Base-by-base conservation (phyloP, 2,113 vertebrate species). In the Pyxicephalus adspersus region DNA sequence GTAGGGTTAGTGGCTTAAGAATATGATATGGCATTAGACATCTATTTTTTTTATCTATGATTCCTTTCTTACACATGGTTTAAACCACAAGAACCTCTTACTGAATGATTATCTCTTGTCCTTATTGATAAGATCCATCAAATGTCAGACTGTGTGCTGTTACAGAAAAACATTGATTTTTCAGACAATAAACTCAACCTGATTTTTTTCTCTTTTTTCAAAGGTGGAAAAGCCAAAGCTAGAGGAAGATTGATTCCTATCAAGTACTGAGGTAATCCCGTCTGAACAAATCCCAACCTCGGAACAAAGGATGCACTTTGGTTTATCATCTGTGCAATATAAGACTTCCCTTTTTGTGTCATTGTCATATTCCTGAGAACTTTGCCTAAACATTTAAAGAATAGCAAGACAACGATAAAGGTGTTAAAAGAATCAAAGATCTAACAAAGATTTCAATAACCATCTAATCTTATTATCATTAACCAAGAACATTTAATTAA, bases 231-330 rank as follows among this genome's bases (percentile, higher is more conserved):
- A 66, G 80, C 71, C 52, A 75, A 57, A 75, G 80, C 22, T 66
- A 82, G 72, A 82, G 45, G 79, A 81, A 82, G 71, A 74, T 75
- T 82, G 80, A 81, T 72, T 72, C 66, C 29, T 74, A 82, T 52
- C 61, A 66, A 82, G 70, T 63, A 64, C 79, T 64, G 55, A 64
- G 29, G 60, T 64, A 55, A 72, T 51, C 68, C 31, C 23, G 16
- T 82, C 71, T 74, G 29, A 45, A 55, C 54, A 51, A 82, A 31
- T 64, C 52, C n/a, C 52, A 75, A 75, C 80, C 71, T 57, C 34
- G 54, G 80, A 75, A 78, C 70, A 75, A 82, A 82, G 8, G 71
- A 58, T 73, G 16, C 58, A n/a, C 60, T 82, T 82, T 58, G 70
- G 45, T 65, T 82, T 75, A 58, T 66, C 80, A 26, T 67, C 18